Base-by-base conservation (phyloP, 1,140 invertebrate species). In the Tetramorium simillimum region DNA sequence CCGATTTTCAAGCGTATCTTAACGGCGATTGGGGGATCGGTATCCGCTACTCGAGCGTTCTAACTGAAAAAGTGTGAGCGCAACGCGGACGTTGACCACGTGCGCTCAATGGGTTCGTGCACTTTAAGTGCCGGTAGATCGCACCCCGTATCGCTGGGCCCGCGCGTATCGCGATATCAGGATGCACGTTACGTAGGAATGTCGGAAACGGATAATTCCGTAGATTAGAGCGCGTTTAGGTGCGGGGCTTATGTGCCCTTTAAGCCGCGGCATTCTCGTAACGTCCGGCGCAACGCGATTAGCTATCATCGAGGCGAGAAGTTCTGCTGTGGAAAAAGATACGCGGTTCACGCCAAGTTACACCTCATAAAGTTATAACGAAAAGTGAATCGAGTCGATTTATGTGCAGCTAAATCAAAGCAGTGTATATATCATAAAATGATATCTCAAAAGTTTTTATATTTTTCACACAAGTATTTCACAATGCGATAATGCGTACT, bases 221-320 rank as follows among this genome's bases (percentile, higher is more conserved):
- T 43, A 90, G 89, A 91, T 91, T 91, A 91, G 72, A 90, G 21
- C 62, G 21, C 76, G 63, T 72, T 70, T 90, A 77, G 73, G 53
- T 24, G 51, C 51, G 49, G 21, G 75, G 73, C 65, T 87, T 89
- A 90, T 70, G 78, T 77, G 88, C 88, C 60, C 78, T 89, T 89
- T 80, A 87, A 80, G 12, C 77, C 77, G 63, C 78, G 43, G 88
- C 77, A 62, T 84, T 24, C 46, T 40, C 56, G 33, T 56, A 84
- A 87, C 88, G 46, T 86, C n/a, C 24, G 40, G 37, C 58, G 70
- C 87, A 88, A 85, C 53, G 69, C 82, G 69, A 84, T 84, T 75
- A 84, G 53, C 28, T 84, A 84, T 82, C 67, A 21, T 73, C 53
- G 40, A 84, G 43, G n/a, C 21, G 51, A 46, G 69, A 49, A 62